These are phyloP conservation scores for Microctenopoma stevenorrisi DNA, from an alignment of 2,797 vertebrate genomes.

Conservation along the genomic window DNA sequence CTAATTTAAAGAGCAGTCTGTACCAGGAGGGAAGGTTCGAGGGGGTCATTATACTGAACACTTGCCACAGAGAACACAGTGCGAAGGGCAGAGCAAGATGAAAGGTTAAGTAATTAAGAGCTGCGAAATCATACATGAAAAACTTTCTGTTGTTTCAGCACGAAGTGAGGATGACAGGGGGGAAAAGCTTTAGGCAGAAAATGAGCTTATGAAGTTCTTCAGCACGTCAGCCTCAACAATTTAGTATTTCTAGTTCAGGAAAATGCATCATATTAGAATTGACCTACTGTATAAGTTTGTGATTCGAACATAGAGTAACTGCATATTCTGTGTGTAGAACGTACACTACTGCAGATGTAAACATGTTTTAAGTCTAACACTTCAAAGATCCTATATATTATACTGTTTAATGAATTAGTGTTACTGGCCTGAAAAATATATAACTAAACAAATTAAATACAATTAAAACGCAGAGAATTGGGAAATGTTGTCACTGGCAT, in stretches of 20 bases:
- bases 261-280: background rate
- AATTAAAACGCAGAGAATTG: background rate
- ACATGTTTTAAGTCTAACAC: background rate
- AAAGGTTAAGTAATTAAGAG: slow-evolving; percentile 58
- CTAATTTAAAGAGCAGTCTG: slow-evolving; percentile 57
- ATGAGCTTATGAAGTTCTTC: slow-evolving; percentile 16
- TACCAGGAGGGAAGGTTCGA: slow-evolving; percentile 44
- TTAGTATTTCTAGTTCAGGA: background rate
- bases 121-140: slow-evolving; percentile 25
- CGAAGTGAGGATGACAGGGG: slow-evolving; percentile 9
- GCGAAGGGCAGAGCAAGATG: slow-evolving; percentile 38
- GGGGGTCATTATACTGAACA: slow-evolving; percentile 39
- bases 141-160: slow-evolving; percentile 12
- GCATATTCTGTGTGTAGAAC: no score
- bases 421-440: background rate
- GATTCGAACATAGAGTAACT: no score
- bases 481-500: background rate
- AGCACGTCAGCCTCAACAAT: background rate
- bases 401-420: background rate
- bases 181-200: slow-evolving; percentile 8
- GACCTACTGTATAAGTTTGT: no score
- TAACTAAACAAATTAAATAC: background rate
- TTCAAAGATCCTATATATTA: background rate
- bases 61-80: slow-evolving; percentile 38
- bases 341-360: no score